phyloP scores from a whole-genome alignment of 2,113 vertebrate species.

The Nothocercus julius region DNA sequence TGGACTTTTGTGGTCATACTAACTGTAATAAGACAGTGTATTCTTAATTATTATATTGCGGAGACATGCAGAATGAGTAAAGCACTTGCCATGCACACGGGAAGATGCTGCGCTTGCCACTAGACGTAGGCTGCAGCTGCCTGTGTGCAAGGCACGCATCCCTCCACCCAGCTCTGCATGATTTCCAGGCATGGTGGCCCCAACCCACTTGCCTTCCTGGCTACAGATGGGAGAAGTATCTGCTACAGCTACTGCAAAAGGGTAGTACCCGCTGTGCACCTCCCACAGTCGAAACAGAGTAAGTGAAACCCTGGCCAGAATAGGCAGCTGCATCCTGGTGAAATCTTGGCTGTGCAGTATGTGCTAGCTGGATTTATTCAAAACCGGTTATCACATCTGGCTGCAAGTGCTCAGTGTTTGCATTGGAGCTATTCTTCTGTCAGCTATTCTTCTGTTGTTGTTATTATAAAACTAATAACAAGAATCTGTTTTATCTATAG shows the following conservation, averaged over 20 bases:
- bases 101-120: not conserved
- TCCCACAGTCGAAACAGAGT: not conserved
- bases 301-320: not conserved
- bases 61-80: not conserved
- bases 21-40: not conserved
- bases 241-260: not conserved
- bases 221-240: not conserved
- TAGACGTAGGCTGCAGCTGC: not conserved
- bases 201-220: not conserved
- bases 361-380: not conserved
- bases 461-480: fast-evolving
- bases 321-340: not conserved
- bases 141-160: not conserved
- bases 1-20: not conserved
- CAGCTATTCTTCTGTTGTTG: not conserved
- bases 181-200: not conserved
- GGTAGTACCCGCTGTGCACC: not conserved
- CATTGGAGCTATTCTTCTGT: not conserved
- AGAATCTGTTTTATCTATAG: not conserved
- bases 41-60: conserved; percentile 1
- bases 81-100: not conserved
- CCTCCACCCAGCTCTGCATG: fast-evolving
- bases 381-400: not conserved
- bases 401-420: not conserved
- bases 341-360: not conserved